These are phyloP conservation scores for Ormyrus pomaceus DNA, from an alignment of 2,888 invertebrate species.

Conservation along the genomic window DNA sequence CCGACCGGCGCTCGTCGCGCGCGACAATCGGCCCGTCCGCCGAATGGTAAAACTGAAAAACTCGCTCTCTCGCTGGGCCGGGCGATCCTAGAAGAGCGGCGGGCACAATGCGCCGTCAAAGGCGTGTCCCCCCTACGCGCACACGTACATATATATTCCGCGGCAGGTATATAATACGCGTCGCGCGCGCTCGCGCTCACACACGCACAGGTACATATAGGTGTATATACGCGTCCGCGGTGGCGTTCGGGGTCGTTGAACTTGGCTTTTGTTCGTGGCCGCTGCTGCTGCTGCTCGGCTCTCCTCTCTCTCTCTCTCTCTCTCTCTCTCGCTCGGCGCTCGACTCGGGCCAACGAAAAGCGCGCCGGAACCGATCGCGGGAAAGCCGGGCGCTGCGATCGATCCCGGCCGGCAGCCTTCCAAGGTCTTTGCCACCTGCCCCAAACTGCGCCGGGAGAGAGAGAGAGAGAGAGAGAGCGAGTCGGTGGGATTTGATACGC, in stretches of 20 bases:
- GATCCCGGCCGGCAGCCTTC: conserved; percentile 26
- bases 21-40: too few species aligned
- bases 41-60: too few species aligned
- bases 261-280: conserved; percentile 53
- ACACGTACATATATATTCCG: neutral
- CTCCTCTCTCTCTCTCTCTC: neutral
- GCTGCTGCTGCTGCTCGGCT: neutral
- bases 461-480: too few species aligned
- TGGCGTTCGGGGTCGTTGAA: conserved; percentile 45
- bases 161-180: neutral
- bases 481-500: too few species aligned
- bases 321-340: neutral
- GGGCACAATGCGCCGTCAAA: neutral
- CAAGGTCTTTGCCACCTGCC: conserved; percentile 54
- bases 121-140: conserved; percentile 7
- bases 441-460: neutral
- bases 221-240: conserved; percentile 10
- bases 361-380: conserved; percentile 35
- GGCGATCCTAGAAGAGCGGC: neutral
- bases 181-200: neutral
- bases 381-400: conserved; percentile 42
- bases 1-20: neutral
- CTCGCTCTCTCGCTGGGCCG: too few species aligned
- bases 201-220: neutral
- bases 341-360: neutral